These are phyloP conservation scores for Mus minutoides DNA, from an alignment of 2,797 vertebrate species.

Conservation along the genomic window DNA sequence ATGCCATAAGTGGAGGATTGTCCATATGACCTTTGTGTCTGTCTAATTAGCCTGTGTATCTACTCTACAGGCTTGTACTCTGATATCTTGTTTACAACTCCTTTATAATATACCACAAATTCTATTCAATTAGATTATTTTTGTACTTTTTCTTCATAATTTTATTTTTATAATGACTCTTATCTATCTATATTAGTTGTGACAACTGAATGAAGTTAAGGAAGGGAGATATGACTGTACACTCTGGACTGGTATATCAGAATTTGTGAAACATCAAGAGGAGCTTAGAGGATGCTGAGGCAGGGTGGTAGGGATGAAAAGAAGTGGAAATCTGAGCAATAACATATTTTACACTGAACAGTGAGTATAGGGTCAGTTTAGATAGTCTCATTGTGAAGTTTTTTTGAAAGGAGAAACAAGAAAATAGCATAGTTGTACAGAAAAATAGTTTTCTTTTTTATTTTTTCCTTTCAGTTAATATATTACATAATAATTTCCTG, in stretches of 20 bases:
- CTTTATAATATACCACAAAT: not conserved
- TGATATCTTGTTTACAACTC: not conserved
- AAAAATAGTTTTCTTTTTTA: not conserved
- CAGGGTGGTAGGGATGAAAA: not conserved
- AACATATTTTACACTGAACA: not conserved
- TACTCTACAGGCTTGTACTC: not conserved
- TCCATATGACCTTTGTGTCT: not conserved
- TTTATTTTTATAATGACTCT: not conserved
- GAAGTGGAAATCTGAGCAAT: not conserved
- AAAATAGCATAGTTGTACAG: not conserved
- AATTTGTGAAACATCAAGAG: not conserved
- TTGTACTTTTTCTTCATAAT: not conserved
- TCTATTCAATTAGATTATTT: not conserved
- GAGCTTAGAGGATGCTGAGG: not conserved
- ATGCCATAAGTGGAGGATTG: not conserved
- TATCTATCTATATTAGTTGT: not conserved
- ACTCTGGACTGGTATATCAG: not conserved
- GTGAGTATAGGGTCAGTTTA: not conserved
- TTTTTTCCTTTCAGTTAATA: not conserved
- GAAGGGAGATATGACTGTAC: not conserved
- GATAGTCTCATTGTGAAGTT: not conserved
- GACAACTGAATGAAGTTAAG: not conserved
- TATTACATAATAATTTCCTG: not conserved
- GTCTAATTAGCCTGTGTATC: not conserved
- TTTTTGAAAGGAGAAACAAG: not conserved